Evolutionary conservation across 1,140 invertebrate genomes (phyloP).

Genomic region (Drosophila navojoa): DNA sequence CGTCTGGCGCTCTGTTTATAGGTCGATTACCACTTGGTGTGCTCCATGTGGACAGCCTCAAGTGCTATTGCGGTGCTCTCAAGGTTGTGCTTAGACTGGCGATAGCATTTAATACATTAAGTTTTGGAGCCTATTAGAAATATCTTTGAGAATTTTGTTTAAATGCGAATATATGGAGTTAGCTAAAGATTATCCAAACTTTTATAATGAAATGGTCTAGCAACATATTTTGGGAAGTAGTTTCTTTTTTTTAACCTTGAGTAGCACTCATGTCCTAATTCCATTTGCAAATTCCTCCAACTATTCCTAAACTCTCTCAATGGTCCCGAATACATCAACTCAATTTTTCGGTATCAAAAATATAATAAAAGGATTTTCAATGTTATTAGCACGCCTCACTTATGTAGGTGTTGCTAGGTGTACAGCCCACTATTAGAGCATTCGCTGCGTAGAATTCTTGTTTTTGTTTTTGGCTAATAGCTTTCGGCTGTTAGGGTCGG

Average conservation of each 20-base stretch:
- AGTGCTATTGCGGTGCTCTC: slow-evolving; percentile 27
- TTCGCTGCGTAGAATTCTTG: slow-evolving; percentile 11
- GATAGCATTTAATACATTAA: neutral
- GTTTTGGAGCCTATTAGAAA: neutral
- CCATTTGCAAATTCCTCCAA: too few relatives aligned
- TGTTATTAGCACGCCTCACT: neutral
- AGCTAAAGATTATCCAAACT: too few relatives aligned
- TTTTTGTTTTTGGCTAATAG: slow-evolving; percentile 3
- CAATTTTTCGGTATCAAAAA: neutral
- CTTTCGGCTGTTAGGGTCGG: neutral
- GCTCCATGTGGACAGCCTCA: slow-evolving; percentile 22
- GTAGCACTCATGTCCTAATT: too few relatives aligned
- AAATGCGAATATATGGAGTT: too few relatives aligned
- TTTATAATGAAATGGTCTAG: too few relatives aligned
- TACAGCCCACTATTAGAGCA: neutral
- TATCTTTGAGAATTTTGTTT: too few relatives aligned
- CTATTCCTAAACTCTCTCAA: too few relatives aligned
- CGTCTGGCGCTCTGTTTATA: slow-evolving; percentile 24
- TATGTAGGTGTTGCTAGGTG: slow-evolving; percentile 1
- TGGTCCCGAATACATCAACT: too few relatives aligned
- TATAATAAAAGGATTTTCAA: neutral
- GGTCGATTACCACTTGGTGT: slow-evolving; percentile 20
- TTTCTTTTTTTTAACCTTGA: too few relatives aligned
- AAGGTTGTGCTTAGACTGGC: slow-evolving; percentile 10
- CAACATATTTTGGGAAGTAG: too few relatives aligned